Base-by-base conservation (phyloP, 37 sponge, comb jelly and placozoan species). In the Aplysina aerophoba region DNA sequence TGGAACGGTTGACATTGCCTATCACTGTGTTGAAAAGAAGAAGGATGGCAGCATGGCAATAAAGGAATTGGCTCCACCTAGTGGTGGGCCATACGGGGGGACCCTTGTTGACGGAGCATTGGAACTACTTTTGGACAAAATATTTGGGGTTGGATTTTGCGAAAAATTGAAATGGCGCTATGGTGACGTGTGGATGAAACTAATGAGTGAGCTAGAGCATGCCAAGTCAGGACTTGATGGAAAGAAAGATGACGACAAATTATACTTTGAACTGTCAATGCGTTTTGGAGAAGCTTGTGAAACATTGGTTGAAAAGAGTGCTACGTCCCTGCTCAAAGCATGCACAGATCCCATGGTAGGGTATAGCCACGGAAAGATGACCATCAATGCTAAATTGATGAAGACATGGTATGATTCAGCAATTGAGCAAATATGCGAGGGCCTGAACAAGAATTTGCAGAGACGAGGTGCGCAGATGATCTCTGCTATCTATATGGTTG, bases 401-500 rank as follows among this genome's bases (percentile, higher is more conserved):
- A 41, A 31, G n/a, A 14, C 33, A 24, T 50, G 37, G 24, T 75
- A 36, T 75, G 16, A 19, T 19, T 53, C 4, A 19, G 44, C 78
- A 17, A 75, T 75, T 21, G 50, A 37, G 24, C 21, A 41, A 19
- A 75, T 75, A 4, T 21, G 37, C 38, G 16, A 16, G 15, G 37
- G 78, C 12, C 54, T 75, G 20, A 41, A 53, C 21, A 41, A 19
- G 16, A 44, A 75, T 75, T 24, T 75, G 44, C n/a, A 19, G 25
- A 53, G 44, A 36, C 50, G 8, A 8, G 50, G 50, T 44, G 8
- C 53, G 5, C 31, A 33, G 12, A 75, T 17, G 24, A 50, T 75
- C 4, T 38, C 78, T 53, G 78, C 78, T 40, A 16, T 75, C 22
- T 75, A 75, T 25, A 75, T 75, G 78, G 78, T 75, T 75, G 78